Evolutionary conservation across 1,140 invertebrate species (phyloP).

Genomic region (Cyphomyrmex costatus): DNA sequence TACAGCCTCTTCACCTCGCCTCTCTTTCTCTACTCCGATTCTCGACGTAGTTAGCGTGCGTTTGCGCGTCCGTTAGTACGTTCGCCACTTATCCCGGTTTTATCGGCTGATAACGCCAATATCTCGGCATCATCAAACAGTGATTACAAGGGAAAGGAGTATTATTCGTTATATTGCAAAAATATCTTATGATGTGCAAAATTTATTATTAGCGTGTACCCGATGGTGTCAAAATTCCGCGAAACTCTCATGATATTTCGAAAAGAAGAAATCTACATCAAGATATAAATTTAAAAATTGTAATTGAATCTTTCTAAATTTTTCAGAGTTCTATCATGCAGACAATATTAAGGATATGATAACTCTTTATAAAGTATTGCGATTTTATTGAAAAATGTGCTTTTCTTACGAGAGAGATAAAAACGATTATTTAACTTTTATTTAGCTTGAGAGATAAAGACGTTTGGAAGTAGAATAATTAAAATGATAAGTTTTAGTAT

Average conservation of each 20-base stretch:
- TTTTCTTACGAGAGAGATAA: not conserved
- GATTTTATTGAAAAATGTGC: not conserved
- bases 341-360: not conserved
- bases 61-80: conserved; percentile 41
- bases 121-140: conserved; percentile 44
- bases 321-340: not conserved
- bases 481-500: not conserved
- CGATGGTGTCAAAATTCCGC: not conserved
- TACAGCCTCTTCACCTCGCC: not conserved
- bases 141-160: conserved; percentile 34
- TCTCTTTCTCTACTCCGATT: conserved; percentile 45
- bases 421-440: conserved; percentile 3
- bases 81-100: conserved; percentile 66
- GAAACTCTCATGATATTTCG: not conserved
- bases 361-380: not conserved
- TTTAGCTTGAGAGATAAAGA: not conserved
- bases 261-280: not conserved
- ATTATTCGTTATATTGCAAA: not conserved
- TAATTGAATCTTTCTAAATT: not conserved
- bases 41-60: conserved; percentile 56
- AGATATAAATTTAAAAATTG: not conserved
- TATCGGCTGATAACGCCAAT: conserved; percentile 73
- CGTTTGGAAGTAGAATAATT: not conserved
- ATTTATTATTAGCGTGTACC: conserved; percentile 24
- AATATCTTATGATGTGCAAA: conserved; percentile 39